A percentile compares a stretch with the other conserved stretches of the same genome.
These are phyloP conservation scores for Hyla sarda DNA, from an alignment of 2,113 vertebrate genomes.

Conservation along the genomic window DNA sequence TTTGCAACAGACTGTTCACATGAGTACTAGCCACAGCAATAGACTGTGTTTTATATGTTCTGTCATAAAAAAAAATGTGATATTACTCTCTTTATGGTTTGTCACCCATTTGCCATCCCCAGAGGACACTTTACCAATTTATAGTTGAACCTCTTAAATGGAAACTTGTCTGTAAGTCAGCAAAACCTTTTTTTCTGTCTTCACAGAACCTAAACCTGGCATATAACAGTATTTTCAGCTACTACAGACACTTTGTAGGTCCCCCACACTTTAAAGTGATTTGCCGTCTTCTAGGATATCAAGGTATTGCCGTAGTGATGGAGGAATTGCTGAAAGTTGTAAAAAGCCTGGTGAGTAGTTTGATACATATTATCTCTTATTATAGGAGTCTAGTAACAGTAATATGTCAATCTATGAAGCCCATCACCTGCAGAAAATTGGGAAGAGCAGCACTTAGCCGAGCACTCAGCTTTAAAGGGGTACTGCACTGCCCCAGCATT, in stretches of 20 bases:
- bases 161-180: neutral
- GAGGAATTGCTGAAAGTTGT: constrained; percentile 89
- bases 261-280: constrained; percentile 87
- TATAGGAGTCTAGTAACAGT: too few species aligned
- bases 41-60: too few species aligned
- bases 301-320: constrained; percentile 91
- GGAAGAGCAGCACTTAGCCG: too few species aligned
- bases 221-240: constrained; percentile 86
- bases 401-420: too few species aligned
- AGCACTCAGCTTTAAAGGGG: too few species aligned
- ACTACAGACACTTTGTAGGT: constrained; percentile 86
- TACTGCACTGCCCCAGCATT: too few species aligned
- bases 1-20: too few species aligned
- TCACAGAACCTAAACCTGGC: constrained; percentile 83
- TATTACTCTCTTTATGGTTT: too few species aligned
- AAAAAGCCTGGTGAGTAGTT: constrained; percentile 83
- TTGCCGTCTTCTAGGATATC: constrained; percentile 86
- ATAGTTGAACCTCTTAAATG: neutral
- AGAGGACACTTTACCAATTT: neutral
- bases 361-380: too few species aligned
- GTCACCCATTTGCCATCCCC: neutral
- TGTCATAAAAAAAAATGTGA: too few species aligned
- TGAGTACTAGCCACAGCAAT: too few species aligned
- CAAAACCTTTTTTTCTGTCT: neutral
- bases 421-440: too few species aligned